A percentile compares a stretch with the other conserved stretches of the same genome.
Conservation (phyloP, 2,888 invertebrate genomes). For the Drosophila merina region DNA sequence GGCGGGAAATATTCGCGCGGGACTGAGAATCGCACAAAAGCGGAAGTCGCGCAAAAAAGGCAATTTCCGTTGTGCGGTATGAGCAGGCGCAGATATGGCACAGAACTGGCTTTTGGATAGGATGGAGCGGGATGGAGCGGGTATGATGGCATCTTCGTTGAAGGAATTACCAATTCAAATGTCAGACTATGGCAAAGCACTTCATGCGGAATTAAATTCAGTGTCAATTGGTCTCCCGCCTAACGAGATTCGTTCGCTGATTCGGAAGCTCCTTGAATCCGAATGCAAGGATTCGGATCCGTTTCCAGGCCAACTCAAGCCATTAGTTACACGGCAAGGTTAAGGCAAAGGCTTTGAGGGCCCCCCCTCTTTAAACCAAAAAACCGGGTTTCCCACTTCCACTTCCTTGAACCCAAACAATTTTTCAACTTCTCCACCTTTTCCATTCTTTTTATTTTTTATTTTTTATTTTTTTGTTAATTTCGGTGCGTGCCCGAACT, state of each 20-base stretch:
- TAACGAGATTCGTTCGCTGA: constrained; percentile 27
- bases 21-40: constrained; percentile 13
- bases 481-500: constrained; percentile 57
- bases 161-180: constrained; percentile 79
- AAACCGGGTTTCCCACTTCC: neutral
- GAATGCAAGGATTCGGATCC: constrained; percentile 14
- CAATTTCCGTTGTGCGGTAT: constrained; percentile 68
- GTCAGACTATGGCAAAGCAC: constrained; percentile 61
- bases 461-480: constrained; percentile 41
- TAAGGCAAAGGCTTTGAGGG: constrained; percentile 21
- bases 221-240: constrained; percentile 68
- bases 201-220: constrained; percentile 75
- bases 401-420: constrained; percentile 13
- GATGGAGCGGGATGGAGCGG: constrained; percentile 2
- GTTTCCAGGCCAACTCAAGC: constrained; percentile 28
- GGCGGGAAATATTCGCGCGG: constrained; percentile 6
- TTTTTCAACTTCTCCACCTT: constrained; percentile 22
- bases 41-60: constrained; percentile 75
- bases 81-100: constrained; percentile 11
- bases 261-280: constrained; percentile 52
- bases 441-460: constrained; percentile 7
- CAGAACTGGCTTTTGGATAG: neutral
- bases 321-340: constrained; percentile 44
- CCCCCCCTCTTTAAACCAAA: constrained; percentile 10
- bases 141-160: constrained; percentile 1